Conservation (phyloP, 2,797 vertebrate genomes). For the Malacoraja senta region DNA sequence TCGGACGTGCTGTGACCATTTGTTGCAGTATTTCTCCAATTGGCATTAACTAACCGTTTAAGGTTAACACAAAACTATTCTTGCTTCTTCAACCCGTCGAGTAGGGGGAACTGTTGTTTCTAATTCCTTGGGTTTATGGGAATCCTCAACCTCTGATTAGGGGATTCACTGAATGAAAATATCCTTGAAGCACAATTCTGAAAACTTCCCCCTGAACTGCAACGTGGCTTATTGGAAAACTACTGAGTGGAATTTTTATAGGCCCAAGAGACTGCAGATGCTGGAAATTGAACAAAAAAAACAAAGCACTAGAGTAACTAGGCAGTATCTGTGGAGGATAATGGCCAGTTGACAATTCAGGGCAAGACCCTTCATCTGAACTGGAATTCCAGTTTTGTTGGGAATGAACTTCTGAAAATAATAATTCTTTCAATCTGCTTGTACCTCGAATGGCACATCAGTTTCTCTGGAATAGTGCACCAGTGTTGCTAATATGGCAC, state of each 20-base stretch:
- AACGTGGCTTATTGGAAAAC: not conserved
- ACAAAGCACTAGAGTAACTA: no score
- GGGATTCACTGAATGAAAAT: not conserved
- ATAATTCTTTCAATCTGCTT: not conserved
- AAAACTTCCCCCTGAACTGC: not conserved
- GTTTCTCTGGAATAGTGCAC: no score
- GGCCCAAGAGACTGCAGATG: no score
- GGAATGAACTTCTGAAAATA: not conserved
- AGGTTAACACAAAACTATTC: not conserved
- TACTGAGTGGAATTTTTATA: no score
- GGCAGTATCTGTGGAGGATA: no score
- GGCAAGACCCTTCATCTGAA: no score
- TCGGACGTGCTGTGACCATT: not conserved
- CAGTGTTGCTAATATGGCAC: no score
- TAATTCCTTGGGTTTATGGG: not conserved
- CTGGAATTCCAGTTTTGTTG: no score
- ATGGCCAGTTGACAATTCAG: no score
- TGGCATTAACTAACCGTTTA: not conserved
- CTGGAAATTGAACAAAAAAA: no score
- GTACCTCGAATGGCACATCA: not conserved
- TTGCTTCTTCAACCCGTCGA: not conserved
- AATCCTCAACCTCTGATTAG: not conserved
- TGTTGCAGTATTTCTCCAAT: not conserved
- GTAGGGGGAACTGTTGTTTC: not conserved
- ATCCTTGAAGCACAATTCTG: not conserved